Conservation (phyloP, 2,888 invertebrate genomes). For the Drosophila phalerata region DNA sequence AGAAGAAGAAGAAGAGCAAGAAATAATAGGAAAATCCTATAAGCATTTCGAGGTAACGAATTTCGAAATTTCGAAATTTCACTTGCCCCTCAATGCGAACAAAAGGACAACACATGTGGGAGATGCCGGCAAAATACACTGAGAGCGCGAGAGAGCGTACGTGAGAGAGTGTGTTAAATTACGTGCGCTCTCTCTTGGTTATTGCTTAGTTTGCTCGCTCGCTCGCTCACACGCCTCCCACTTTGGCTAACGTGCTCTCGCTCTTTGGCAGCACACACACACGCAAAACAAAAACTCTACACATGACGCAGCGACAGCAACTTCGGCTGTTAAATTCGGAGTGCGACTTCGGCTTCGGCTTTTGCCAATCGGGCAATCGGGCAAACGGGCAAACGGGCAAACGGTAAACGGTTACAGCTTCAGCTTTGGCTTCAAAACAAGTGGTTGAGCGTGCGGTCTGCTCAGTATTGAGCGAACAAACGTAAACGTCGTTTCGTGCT, state of each 20-base stretch:
- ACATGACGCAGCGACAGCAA: conserved; percentile 64
- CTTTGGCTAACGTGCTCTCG: conserved; percentile 16
- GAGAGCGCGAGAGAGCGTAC: conserved; percentile 7
- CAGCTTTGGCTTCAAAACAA: conserved; percentile 78
- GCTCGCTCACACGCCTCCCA: conserved; percentile 17
- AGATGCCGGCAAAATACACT: conserved; percentile 57
- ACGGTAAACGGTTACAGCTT: conserved; percentile 48
- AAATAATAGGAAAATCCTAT: conserved; percentile 66
- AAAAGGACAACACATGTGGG: conserved; percentile 61
- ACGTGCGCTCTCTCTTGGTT: background rate
- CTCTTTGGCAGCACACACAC: background rate
- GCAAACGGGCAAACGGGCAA: too few relatives aligned
- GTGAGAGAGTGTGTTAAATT: conserved; percentile 14
- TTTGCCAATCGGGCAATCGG: background rate
- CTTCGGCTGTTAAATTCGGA: conserved; percentile 11
- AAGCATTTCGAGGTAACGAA: conserved; percentile 39
- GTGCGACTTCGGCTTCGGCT: conserved; percentile 14
- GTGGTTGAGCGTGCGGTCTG: conserved; percentile 80
- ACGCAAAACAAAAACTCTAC: conserved; percentile 48
- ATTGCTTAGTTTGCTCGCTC: background rate
- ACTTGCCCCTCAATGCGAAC: conserved; percentile 41
- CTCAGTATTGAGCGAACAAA: conserved; percentile 78
- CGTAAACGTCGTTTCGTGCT: conserved; percentile 78
- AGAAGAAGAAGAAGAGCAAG: background rate
- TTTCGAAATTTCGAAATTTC: conserved; percentile 47